Percentiles rank a stretch among this genome's conserved stretches.
Conservation (phyloP, 2,888 invertebrate genomes). For the Aproaerema taeniolella region DNA sequence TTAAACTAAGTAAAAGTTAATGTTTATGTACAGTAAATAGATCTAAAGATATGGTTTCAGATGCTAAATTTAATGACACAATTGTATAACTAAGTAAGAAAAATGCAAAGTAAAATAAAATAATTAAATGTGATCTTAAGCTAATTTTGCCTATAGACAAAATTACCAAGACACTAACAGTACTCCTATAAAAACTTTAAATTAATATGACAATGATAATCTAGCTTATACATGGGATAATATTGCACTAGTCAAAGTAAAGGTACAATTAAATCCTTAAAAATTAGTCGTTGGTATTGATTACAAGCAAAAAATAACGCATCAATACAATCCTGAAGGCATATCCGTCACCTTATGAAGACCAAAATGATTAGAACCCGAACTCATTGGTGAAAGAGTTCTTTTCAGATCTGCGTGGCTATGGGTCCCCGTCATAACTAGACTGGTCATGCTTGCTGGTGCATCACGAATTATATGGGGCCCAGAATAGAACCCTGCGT, state of each 20-base stretch:
- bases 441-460: conserved; percentile 67
- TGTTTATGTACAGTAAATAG: conserved; percentile 12
- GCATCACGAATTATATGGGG: conserved; percentile 66
- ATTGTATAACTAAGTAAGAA: conserved; percentile 15
- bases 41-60: too few species aligned
- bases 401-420: conserved; percentile 66
- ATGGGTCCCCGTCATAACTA: conserved; percentile 63
- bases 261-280: conserved; percentile 55
- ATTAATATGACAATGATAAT: conserved; percentile 16
- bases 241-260: conserved; percentile 70
- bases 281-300: conserved; percentile 71
- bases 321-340: conserved; percentile 84
- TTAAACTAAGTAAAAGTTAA: conserved; percentile 6
- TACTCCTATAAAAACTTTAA: conserved; percentile 13
- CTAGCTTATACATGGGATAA: conserved; percentile 35
- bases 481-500: conserved; percentile 82
- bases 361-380: conserved; percentile 54
- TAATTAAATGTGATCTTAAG: conserved; percentile 54
- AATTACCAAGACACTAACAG: conserved; percentile 63
- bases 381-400: conserved; percentile 57
- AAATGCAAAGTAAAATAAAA: conserved; percentile 5
- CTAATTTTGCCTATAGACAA: conserved; percentile 67
- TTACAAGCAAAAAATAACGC: conserved; percentile 32
- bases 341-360: conserved; percentile 83
- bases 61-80: conserved; percentile 14